Base-by-base conservation (phyloP, 2,888 invertebrate genomes). In the Microplitis deprimator region DNA sequence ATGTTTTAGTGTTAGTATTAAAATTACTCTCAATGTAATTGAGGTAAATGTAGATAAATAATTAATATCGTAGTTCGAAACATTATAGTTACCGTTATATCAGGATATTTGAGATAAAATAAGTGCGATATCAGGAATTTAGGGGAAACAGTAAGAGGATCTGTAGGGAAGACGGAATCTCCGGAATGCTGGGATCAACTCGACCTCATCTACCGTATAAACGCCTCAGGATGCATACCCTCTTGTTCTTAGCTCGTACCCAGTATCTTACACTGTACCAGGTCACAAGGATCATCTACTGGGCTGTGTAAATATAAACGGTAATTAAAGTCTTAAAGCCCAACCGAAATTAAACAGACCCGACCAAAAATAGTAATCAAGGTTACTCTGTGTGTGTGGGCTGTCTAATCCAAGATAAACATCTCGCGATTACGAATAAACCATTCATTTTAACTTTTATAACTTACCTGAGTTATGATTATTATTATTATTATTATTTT, bases 191-290 rank as follows among this genome's bases (percentile, higher is more conserved):
- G 13, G 10, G 60, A 60, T 60, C 60, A 20, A 38, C 20, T 60
- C 10, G 17, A 68, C 16, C 70, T 60, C 16, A 60, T 29, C 6
- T 59, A 29, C 13, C 16, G 38, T 60, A 50, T 13, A 76, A 40
- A 59, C 64, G 38, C 39, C 50, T 65, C 68, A 64, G 70, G 70
- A 75, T 75, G n/a, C 65, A 38, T 39, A 65, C 41, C 41, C 64
- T 67, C 40, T 16, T 20, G 59, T 60, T 65, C 76, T 67, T 8
- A 10, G 8, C 8, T 13, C 10, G 13, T 50, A 8, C 8, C 50
- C 6, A 50, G 50, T 50, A 10, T 50, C 50, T 50, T 8, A 29
- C 29, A 29, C 29, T 29, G 29, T 29, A 29, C 10, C 50, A 13
- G 50, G 50, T 50, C 50, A 50, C 50, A 13, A 50, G 6, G 10